Evolutionary conservation across 2,113 vertebrate genomes (phyloP).

Genomic region (Myiagra hebetior): DNA sequence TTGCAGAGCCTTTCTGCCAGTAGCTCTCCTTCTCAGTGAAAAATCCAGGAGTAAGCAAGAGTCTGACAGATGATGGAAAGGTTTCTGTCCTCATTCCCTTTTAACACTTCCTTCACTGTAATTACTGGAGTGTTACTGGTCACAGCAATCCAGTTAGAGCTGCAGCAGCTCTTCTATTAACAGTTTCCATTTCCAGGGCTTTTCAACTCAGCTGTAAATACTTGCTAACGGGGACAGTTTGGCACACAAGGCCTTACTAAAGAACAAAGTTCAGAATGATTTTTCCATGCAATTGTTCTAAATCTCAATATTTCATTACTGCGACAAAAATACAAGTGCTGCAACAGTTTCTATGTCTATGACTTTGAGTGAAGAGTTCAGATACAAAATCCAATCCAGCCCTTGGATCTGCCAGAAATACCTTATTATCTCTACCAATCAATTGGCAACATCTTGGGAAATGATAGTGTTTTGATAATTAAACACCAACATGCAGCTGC

Average conservation of each 20-base stretch:
- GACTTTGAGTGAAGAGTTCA: not conserved
- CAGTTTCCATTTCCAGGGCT: constrained; percentile 20
- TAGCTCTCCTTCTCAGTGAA: not conserved
- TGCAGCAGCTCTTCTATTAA: constrained; percentile 27
- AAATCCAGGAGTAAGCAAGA: constrained; percentile 40
- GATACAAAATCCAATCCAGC: not conserved
- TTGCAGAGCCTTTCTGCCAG: constrained; percentile 19
- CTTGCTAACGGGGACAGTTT: not conserved
- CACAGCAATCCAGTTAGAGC: not conserved
- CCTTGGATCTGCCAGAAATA: not conserved
- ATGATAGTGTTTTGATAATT: not conserved
- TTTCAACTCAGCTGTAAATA: constrained; percentile 15
- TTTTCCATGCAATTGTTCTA: not conserved
- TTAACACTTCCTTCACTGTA: constrained; percentile 26
- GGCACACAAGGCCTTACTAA: not conserved
- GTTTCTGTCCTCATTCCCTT: not conserved
- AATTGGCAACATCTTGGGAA: not conserved
- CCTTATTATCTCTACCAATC: not conserved
- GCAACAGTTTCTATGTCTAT: not conserved
- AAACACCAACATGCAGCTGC: not conserved
- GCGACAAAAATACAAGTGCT: not conserved
- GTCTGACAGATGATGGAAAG: not conserved
- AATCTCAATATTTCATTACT: not conserved
- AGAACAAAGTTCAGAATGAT: not conserved
- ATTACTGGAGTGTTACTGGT: constrained; percentile 45